Evolutionary conservation across 2,888 invertebrate species (phyloP).

Genomic region (Rhopalosiphum nymphaeae): DNA sequence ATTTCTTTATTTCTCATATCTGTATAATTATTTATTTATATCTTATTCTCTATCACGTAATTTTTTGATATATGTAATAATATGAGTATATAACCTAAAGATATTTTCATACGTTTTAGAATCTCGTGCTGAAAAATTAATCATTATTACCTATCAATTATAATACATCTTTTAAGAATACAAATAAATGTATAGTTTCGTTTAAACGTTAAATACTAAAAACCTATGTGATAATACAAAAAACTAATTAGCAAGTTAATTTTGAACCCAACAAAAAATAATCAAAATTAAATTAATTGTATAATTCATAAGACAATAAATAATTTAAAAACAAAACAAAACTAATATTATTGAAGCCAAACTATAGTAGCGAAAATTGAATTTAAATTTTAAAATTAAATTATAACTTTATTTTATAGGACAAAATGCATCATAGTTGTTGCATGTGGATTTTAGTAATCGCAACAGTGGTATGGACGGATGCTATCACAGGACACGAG

Average conservation of each 20-base stretch:
- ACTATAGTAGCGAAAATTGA: neutral
- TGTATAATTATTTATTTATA: too few species aligned
- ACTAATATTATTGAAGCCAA: neutral
- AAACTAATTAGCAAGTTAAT: neutral
- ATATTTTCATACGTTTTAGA: neutral
- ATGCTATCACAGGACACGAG: neutral
- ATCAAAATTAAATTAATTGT: neutral
- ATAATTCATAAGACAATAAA: neutral
- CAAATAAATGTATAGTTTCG: neutral
- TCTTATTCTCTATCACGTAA: neutral
- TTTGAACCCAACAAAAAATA: neutral
- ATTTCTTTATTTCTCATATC: too few species aligned
- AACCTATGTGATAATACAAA: neutral
- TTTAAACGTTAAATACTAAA: neutral
- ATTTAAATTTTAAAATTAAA: too few species aligned
- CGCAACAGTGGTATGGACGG: conserved; percentile 31
- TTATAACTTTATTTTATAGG: neutral
- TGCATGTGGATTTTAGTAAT: conserved; percentile 28
- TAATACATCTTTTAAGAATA: neutral
- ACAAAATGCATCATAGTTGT: neutral
- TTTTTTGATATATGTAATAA: neutral
- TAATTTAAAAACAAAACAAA: neutral
- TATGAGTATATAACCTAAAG: neutral
- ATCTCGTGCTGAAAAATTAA: neutral
- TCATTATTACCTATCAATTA: neutral